Evolutionary conservation across 2,113 vertebrate species (phyloP), one percentile per base, ranked within the genome.

Genomic region (Hyla sarda): DNA sequence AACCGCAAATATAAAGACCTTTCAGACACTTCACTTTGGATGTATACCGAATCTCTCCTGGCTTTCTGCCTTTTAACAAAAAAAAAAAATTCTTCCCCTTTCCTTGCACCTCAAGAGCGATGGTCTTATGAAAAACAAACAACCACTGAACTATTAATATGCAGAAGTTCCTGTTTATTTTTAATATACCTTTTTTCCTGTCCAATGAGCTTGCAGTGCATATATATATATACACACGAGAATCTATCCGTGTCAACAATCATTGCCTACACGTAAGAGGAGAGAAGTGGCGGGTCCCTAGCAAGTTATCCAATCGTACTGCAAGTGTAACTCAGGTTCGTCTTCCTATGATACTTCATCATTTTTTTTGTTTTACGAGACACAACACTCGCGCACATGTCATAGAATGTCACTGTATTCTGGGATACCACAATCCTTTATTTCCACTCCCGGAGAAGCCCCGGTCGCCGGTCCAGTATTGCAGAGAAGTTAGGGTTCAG

Each of bases 291-390:
- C 94, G 93, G 93, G 89, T 90, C 90, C n/a, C n/a, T 90, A 93
- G 93, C 92, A 93, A 92, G 91, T 92, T 93, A 92, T 89, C 89
- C 93, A 95, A 91, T 95, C 93, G 89, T 90, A 92, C 94, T 96
- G 95, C 95, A 96, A 95, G 95, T 95, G 96, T 96, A 95, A 95
- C 95, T 97, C 96, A 98, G 96, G 96, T 96, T 96, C 89, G 97
- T 98, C 98, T 99, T 99, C 97, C 97, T 98, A 92, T 95, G 93
- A 94, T 93, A 91, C 94, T 95, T 95, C 89, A 83, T 91, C 89
- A 21, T 71, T 93, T 93, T 93, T 93, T 94, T 90, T 88, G 77
- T 88, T 78, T 78, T 89, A 89, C 88, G 87, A 93, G 88, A 87
- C 85, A 89, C 60, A 65, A 88, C 65, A 90, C 89, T 88, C 65